Evolutionary conservation across 64 coral and sea anemone genomes (phyloP), one percentile per base, ranked within the genome.

Genomic region (Hydrozoanthus tunicans): DNA sequence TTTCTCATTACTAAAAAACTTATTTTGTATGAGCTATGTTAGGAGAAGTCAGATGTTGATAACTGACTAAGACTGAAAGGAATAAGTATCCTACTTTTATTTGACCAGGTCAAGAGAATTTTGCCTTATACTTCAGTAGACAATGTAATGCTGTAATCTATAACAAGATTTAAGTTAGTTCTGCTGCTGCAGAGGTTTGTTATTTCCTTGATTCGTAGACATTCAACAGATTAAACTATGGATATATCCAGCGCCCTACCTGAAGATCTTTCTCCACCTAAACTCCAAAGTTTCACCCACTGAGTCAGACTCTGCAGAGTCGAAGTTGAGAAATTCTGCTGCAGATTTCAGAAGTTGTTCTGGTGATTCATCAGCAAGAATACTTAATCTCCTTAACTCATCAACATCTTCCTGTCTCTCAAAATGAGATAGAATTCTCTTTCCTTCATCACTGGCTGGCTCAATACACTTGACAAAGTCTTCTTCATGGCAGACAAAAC

Each of bases 291-390:
- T 43, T 27, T 88, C 84, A 3, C 69, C 84, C 14, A 11, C 84
- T 3, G 55, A 88, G 20, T 88, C 69, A 51, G 68, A 88, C 69
- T 88, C 84, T 74, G 84, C n/a, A 15, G 84, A 88, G 51, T 88
- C 84, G 73, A 88, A 88, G 84, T 75, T 75, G 53, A 88, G 20
- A 58, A 88, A 88, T 13, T 88, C 84, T 74, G 84, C 24, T 4
- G 26, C 84, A 43, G 55, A 72, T 56, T 60, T 73, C 5, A 73
- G 69, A 3, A 88, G 11, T 57, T 88, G 84, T 24, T 88, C 84
- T 73, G 68, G 69, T 51, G 84, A 88, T 59, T 88, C 68, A 55
- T 75, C 70, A 7, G 59, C 24, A 59, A 88, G 84, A 6, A 88
- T 73, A 56, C 70, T 75, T 51, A 88, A 70, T 11, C 84, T 88